A percentile compares a stretch with the other conserved stretches of the same genome.
Conservation (phyloP, 2,113 vertebrate species). For the Vidua chalybeata region DNA sequence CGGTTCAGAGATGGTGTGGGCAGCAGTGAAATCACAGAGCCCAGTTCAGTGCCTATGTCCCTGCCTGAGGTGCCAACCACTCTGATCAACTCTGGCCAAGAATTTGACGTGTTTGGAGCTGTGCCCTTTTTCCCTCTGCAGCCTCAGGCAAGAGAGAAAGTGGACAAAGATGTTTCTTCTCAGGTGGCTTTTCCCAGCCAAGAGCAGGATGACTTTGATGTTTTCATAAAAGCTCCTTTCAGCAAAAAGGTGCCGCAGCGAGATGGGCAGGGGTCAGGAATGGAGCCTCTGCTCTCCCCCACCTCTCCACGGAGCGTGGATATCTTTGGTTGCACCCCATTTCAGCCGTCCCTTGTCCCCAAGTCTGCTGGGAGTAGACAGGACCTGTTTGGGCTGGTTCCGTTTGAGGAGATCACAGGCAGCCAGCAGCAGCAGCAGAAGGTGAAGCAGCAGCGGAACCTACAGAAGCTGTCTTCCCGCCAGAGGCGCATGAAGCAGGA, state of each 20-base stretch:
- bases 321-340: slow-evolving; percentile 89
- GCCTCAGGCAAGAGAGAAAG: slow-evolving; percentile 32
- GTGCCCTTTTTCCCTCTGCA: slow-evolving; percentile 82
- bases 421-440: slow-evolving; percentile 83
- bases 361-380: slow-evolving; percentile 71
- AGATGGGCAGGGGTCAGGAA: slow-evolving; percentile 42
- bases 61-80: neutral
- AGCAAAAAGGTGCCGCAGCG: slow-evolving; percentile 79
- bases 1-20: neutral
- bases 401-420: slow-evolving; percentile 82
- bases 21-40: neutral
- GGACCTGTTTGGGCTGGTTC: slow-evolving; percentile 82
- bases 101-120: slow-evolving; percentile 87
- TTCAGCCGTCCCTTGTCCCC: slow-evolving; percentile 78
- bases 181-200: slow-evolving; percentile 66
- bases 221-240: slow-evolving; percentile 96
- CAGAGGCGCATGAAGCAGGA: slow-evolving; percentile 93
- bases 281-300: slow-evolving; percentile 69
- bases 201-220: slow-evolving; percentile 86
- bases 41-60: neutral
- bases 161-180: slow-evolving; percentile 60
- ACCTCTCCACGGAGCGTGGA: slow-evolving; percentile 79
- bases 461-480: slow-evolving; percentile 89
- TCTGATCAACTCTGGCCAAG: slow-evolving; percentile 25
- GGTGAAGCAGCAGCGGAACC: slow-evolving; percentile 86